Evolutionary conservation across 2,113 vertebrate species (phyloP).

Genomic region (Columbina picui): DNA sequence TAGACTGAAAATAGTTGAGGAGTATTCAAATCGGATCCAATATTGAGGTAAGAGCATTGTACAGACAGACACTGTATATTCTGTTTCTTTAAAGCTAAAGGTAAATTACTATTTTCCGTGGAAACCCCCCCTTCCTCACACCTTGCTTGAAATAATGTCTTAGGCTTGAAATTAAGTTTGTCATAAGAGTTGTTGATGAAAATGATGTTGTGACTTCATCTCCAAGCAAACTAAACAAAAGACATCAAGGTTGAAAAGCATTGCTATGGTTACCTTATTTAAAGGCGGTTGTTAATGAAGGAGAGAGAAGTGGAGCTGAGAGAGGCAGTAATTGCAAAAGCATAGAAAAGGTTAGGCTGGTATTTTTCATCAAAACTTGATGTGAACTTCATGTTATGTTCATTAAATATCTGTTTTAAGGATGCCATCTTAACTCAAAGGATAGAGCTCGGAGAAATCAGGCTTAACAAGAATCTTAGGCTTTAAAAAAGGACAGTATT

Average conservation of each 20-base stretch:
- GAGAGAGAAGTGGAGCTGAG: slow-evolving; percentile 39
- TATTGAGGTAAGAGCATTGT: not conserved
- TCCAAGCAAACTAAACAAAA: slow-evolving; percentile 58
- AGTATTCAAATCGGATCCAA: not conserved
- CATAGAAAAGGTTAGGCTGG: slow-evolving; percentile 32
- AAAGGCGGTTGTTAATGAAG: slow-evolving; percentile 53
- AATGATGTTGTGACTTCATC: slow-evolving; percentile 13
- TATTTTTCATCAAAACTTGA: slow-evolving; percentile 50
- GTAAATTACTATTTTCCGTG: not conserved
- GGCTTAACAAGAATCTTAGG: not conserved
- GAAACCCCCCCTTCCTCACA: not conserved
- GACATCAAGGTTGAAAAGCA: not conserved
- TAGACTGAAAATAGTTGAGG: not conserved
- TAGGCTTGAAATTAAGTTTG: not conserved
- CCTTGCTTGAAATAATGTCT: not conserved
- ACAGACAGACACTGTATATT: not conserved
- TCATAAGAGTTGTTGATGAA: not conserved
- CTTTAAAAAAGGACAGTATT: not conserved
- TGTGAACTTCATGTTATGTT: slow-evolving; percentile 9
- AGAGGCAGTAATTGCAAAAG: slow-evolving; percentile 53
- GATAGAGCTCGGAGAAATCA: not conserved
- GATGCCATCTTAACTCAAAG: not conserved
- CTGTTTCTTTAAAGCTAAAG: not conserved
- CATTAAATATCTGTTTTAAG: slow-evolving; percentile 31
- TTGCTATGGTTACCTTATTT: slow-evolving; percentile 54